Base-by-base conservation (phyloP, 2,888 invertebrate genomes). In the Epinotia demarniana region DNA sequence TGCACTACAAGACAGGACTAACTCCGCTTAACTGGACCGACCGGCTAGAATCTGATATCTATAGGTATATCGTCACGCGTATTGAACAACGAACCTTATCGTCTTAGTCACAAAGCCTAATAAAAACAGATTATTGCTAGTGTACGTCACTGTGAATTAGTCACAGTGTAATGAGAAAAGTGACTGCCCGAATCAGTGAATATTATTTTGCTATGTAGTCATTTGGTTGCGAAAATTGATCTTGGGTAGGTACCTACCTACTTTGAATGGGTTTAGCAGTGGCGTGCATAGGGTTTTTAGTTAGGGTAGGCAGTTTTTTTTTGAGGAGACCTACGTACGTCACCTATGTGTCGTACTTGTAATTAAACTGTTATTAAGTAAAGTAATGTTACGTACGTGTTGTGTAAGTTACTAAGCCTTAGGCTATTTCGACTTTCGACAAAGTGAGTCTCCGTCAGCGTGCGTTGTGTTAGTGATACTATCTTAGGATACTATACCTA, bases 101-200 rank as follows among this genome's bases (percentile, higher is more conserved):
- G 16, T 55, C 46, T 75, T 66, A 67, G 71, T 72, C 72, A 75
- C 64, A 67, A 55, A 43, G 19, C 58, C 49, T 49, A 71, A 67
- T 67, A 58, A 49, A 73, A 57, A 66, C 33, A n/a, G 27, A 23
- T 66, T 66, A n/a, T 23, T 46, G 9, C 33, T 33, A 13, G 70
- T 75, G 61, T 75, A 66, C 55, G 67, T 72, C 71, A 55, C 18
- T 72, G 13, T 46, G 60, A 55, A 55, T 73, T 76, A 73, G 73
- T 76, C 76, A 73, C 57, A 43, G 27, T 73, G 60, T 73, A 76
- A 76, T 73, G 73, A 64, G 73, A 76, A 76, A 76, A 70, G 73
- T 66, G 73, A 76, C 66, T 73, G 58, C 49, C 33, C 23, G 61
- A 75, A 72, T 62, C 75, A 75, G 46, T 73, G 69, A 76, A 66